Evolutionary conservation across 2,888 invertebrate species (phyloP).

Genomic region (Drosophila merina): DNA sequence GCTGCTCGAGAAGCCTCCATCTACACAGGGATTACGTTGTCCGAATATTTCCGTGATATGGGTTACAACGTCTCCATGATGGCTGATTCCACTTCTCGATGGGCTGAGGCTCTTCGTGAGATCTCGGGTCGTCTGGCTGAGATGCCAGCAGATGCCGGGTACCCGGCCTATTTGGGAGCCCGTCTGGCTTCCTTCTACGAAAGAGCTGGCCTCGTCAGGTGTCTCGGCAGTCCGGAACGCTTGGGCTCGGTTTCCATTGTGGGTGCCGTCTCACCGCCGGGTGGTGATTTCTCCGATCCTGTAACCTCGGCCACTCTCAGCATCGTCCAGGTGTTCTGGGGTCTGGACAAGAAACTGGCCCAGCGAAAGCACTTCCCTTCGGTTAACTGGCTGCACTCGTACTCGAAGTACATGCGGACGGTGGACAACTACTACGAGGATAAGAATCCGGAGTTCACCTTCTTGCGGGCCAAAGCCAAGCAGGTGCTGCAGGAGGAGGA

Average conservation of each 20-base stretch:
- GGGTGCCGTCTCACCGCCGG: constrained; percentile 99
- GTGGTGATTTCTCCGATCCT: constrained; percentile 99
- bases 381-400: constrained; percentile 99
- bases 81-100: constrained; percentile 99
- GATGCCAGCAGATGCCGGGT: constrained; percentile 99
- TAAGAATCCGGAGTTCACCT: constrained; percentile 97
- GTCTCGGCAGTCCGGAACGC: constrained; percentile 97
- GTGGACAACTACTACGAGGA: constrained; percentile 99
- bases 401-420: constrained; percentile 99
- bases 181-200: constrained; percentile 99
- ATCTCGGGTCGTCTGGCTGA: constrained; percentile 99
- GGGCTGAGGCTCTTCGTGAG: constrained; percentile 99
- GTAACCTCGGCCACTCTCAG: constrained; percentile 99
- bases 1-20: constrained; percentile 99
- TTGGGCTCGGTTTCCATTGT: constrained; percentile 99
- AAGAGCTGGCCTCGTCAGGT: constrained; percentile 98
- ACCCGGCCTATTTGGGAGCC: constrained; percentile 99
- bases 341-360: constrained; percentile 98
- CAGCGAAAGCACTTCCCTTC: constrained; percentile 99
- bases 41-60: constrained; percentile 99
- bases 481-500: constrained; percentile 99
- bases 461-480: constrained; percentile 96
- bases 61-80: constrained; percentile 99
- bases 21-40: constrained; percentile 99
- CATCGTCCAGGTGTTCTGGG: constrained; percentile 99